These are phyloP conservation scores for Heliconius melpomene DNA, from an alignment of 1,140 invertebrate species.

Conservation along the genomic window DNA sequence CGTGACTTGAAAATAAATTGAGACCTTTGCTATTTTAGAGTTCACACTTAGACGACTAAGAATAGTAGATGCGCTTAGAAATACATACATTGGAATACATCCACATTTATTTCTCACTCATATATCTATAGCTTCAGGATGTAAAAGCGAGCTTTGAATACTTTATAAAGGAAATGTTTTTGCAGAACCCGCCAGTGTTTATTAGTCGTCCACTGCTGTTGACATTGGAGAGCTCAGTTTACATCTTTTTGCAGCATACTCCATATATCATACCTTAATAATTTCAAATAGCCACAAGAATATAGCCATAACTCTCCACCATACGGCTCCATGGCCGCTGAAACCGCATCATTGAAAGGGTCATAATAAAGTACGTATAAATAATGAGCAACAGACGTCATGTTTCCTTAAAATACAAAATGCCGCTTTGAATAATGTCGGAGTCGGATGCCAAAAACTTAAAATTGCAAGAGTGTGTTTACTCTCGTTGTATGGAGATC, in stretches of 20 bases:
- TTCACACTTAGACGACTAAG: neutral
- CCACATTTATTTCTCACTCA: neutral
- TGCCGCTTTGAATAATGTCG: conserved; percentile 54
- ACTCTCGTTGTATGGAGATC: conserved; percentile 45
- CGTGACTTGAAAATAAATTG: neutral
- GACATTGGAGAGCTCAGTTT: conserved; percentile 15
- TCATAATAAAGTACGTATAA: conserved; percentile 36
- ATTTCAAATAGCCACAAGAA: neutral
- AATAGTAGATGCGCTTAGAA: neutral
- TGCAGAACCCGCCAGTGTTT: conserved; percentile 11
- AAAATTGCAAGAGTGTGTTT: conserved; percentile 65
- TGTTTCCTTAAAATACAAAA: conserved; percentile 40
- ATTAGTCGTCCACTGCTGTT: conserved; percentile 16
- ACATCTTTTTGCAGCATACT: neutral
- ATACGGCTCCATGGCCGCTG: too few species aligned
- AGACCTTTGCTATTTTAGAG: neutral
- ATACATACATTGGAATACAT: neutral
- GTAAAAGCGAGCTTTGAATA: conserved; percentile 16
- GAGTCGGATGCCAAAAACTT: conserved; percentile 61
- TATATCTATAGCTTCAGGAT: neutral
- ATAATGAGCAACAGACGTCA: conserved; percentile 34
- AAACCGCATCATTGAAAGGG: conserved; percentile 3
- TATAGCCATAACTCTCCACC: neutral
- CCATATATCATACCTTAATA: neutral
- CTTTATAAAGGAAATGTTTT: conserved; percentile 23